Evolutionary conservation across 1,140 invertebrate genomes (phyloP), one percentile per base, ranked within the genome.

Genomic region (Macrobrachium rosenbergii): DNA sequence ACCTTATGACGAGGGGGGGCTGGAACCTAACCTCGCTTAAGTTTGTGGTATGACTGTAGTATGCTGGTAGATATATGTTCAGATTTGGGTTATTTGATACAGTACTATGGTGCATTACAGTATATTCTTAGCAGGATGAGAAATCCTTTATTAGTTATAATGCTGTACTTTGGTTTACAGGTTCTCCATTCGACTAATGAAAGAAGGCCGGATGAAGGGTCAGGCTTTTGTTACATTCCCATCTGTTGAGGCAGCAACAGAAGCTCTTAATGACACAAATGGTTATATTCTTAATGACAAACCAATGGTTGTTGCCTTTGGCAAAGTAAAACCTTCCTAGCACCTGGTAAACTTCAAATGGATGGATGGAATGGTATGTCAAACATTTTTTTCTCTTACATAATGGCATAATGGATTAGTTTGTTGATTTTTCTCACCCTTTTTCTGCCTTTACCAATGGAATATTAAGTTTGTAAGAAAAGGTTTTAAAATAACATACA

Each of bases 141-240:
- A 37, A 37, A 37, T 37, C 28, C 28, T 37, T 37, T 37, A 37
- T 1, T 37, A 37, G 1, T 37, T 37, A 37, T 37, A n/a, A n/a
- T n/a, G n/a, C n/a, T n/a, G n/a, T 37, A 37, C 28, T 52, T 52
- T 10, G 12, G 12, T 52, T 90, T 91, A n/a, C 90, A 94, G 94
- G 86, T 98, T 97, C 92, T 95, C 97, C 92, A 94, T 98, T n/a
- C 94, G 95, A 90, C 93, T 98, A 3, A 98, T 99, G 97, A 96
- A 97, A 92, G 96, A 98, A 92, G 98, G 98, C 0, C 94, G 97
- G 91, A 98, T 99, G 97, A 98, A 98, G 92, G 97, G 97, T 0
- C 98, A 99, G 93, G 97, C 96, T 10, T 99, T 99, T 94, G 93
- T 99, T 0, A 97, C 96, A 11, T 93, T 98, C 76, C 94, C 95